Base-by-base conservation (phyloP, 2,888 invertebrate genomes). In the Drosophila stalkeri region DNA sequence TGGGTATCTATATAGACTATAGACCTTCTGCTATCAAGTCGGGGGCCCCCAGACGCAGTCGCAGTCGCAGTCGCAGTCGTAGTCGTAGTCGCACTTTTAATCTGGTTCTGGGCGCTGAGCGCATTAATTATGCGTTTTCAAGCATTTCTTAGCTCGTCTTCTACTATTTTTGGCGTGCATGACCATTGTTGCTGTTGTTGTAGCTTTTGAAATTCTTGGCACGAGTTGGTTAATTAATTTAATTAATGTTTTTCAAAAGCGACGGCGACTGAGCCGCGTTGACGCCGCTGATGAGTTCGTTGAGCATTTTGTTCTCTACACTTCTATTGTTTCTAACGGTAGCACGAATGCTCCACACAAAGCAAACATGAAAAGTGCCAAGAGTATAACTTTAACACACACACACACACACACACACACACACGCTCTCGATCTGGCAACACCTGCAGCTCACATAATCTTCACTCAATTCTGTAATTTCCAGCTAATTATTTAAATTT, bases 81-180 rank as follows among this genome's bases (percentile, higher is more conserved):
- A 20, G 62, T 27, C 44, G 64, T 43, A 46, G 57, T 59, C 77
- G 86, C 77, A 85, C 82, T 80, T 85, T 77, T 85, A 82, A 84
- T 80, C 77, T 78, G 64, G 86, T 86, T 86, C 86, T 89, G 86
- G 83, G 88, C 86, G 70, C 81, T 87, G 88, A 89, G 86, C 86
- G 89, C 89, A 86, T 86, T 86, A 86, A 86, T 86, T 86, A 86
- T 86, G 89, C 86, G 86, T 86, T 86, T 82, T 82, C 76, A 87
- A 82, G 67, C 89, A 80, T 62, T 64, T 57, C 52, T 43, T 33
- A 8, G 27, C 18, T 23, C 23, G 44, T 43, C 46, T 37, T 37
- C 49, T 64, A 41, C 49, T 64, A 41, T 64, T 75, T 83, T 63
- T 72, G 80, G 75, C 62, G 66, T 73, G 76, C 65, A 52, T 61